Base-by-base conservation (phyloP, 2,888 invertebrate species). In the Drosophila austrosaltans region DNA sequence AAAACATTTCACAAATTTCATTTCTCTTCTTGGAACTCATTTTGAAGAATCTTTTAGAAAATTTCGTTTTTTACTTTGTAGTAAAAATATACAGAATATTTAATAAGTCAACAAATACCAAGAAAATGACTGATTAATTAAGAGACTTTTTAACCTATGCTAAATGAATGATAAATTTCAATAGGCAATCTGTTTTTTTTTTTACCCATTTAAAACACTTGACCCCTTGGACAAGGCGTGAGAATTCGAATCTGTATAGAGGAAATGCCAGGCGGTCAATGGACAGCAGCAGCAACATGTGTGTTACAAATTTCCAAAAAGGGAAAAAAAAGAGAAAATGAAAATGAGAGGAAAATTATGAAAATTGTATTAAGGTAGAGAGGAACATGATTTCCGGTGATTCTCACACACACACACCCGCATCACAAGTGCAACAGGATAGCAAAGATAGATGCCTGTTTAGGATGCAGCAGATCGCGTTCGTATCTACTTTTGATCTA, bases 401-500 rank as follows among this genome's bases (percentile, higher is more conserved):
- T 87, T 84, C 82, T 70, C 87, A 87, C 82, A 36, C 2, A 32
- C 44, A 39, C 67, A 42, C 68, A 48, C 77, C 72, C 80, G 66
- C 78, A 78, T 65, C 20, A 62, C 81, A 81, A 83, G 84, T 81
- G 81, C 78, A 69, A 62, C 63, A 36, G 36, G 65, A 53, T 56
- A 42, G 60, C 57, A 61, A 61, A 73, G 30, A 39, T 16, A 59
- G 32, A 62, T 28, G 39, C 16, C 28, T 61, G 32, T 39, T 59
- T 25, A 25, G 40, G 48, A 59, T 79, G 72, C 82, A 30, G 30
- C 1, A 71, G 79, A 75, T 74, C 80, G 68, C 75, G 66, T 73
- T 70, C 72, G 62, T 71, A 87, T 87, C 83, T 77, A 77, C 63
- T 75, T 77, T 78, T 84, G 85, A 87, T 87, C 87, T 85, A 84